These are phyloP conservation scores for Eclectus roratus DNA, from an alignment of 2,113 vertebrate genomes.

Conservation along the genomic window DNA sequence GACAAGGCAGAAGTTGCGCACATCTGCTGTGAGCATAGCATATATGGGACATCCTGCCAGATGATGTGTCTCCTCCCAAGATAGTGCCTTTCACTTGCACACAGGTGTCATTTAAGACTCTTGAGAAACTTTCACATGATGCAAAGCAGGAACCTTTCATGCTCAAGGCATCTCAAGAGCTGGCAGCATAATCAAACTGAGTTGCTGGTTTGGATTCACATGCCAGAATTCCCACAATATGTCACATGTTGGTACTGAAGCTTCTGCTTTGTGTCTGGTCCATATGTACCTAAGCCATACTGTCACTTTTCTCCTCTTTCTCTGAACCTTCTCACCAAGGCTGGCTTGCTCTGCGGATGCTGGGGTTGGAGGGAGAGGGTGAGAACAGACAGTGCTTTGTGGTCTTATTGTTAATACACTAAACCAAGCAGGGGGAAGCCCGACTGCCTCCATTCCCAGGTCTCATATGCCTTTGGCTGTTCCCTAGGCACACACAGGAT, in stretches of 20 bases:
- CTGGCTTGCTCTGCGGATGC: neutral
- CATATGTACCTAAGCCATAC: accelerated
- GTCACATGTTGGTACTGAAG: neutral
- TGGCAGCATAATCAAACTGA: accelerated
- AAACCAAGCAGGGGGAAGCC: neutral
- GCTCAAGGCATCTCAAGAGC: neutral
- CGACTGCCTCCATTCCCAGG: neutral
- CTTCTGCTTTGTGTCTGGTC: neutral
- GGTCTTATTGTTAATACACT: accelerated
- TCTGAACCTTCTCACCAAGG: neutral
- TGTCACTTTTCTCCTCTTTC: neutral
- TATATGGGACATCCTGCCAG: neutral
- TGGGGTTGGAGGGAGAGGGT: neutral
- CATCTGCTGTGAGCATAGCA: neutral
- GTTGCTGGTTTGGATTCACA: neutral
- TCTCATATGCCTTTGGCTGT: neutral
- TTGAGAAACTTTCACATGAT: neutral
- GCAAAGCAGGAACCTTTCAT: neutral
- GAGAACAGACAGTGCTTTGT: neutral
- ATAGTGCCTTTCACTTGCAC: neutral
- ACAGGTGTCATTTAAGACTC: neutral
- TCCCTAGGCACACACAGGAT: neutral
- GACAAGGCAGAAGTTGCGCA: too few species aligned
- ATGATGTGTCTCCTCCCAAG: neutral
- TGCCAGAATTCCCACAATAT: neutral